Evolutionary conservation across 2,888 invertebrate genomes (phyloP).

Genomic region (Lasioglossum leucozonium): DNA sequence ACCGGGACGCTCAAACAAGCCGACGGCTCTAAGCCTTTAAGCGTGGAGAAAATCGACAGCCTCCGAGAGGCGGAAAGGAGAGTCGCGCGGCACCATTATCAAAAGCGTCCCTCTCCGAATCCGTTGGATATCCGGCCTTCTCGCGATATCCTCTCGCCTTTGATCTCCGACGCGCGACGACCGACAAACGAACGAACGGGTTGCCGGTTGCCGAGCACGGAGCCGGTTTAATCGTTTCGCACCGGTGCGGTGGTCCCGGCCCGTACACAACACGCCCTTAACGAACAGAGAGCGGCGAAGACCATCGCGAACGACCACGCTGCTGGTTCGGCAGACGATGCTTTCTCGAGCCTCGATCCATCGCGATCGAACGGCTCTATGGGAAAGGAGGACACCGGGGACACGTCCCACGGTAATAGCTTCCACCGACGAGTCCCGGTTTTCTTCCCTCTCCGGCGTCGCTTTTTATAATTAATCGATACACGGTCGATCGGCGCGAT

Average conservation of each 20-base stretch:
- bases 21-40: slow-evolving; percentile 1
- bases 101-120: slow-evolving; percentile 40
- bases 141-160: slow-evolving; percentile 33
- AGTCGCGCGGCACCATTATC: slow-evolving; percentile 13
- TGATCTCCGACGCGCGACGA: slow-evolving; percentile 45
- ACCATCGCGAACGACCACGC: neutral
- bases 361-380: slow-evolving; percentile 12
- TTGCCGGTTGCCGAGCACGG: neutral
- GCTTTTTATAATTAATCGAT: slow-evolving; percentile 45
- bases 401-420: slow-evolving; percentile 43
- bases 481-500: slow-evolving; percentile 30
- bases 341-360: neutral
- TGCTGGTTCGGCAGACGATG: neutral
- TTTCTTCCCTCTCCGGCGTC: neutral
- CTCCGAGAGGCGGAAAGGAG: neutral
- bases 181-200: neutral
- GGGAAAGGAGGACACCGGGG: slow-evolving; percentile 35
- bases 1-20: slow-evolving; percentile 8
- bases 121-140: slow-evolving; percentile 31
- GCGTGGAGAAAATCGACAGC: slow-evolving; percentile 28
- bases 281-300: slow-evolving; percentile 9
- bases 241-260: slow-evolving; percentile 9
- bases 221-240: slow-evolving; percentile 54
- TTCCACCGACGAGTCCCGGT: slow-evolving; percentile 26
- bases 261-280: slow-evolving; percentile 24